Evolutionary conservation across 2,888 invertebrate species (phyloP).

Genomic region (Doris montereyensis): DNA sequence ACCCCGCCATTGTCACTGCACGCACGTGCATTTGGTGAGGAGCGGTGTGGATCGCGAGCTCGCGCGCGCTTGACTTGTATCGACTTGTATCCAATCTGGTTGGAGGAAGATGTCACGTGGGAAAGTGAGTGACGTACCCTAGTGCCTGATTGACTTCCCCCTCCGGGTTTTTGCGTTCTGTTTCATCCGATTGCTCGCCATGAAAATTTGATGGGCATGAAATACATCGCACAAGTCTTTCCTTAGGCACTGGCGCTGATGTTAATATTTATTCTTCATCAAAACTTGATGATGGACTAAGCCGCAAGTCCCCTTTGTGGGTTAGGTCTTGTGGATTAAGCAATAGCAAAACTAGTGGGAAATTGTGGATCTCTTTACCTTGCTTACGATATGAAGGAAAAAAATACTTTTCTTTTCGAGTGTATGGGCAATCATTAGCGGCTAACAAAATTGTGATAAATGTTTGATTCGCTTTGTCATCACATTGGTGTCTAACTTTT

Average conservation of each 20-base stretch:
- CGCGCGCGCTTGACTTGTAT: background rate
- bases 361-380: too few relatives aligned
- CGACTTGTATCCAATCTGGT: background rate
- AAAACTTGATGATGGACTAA: constrained; percentile 37
- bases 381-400: too few relatives aligned
- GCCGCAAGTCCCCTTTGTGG: background rate
- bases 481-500: too few relatives aligned
- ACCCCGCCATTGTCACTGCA: too few relatives aligned
- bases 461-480: too few relatives aligned
- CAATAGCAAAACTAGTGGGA: too few relatives aligned
- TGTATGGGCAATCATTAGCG: too few relatives aligned
- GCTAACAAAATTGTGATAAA: too few relatives aligned
- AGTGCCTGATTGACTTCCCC: background rate
- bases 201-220: constrained; percentile 42
- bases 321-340: too few relatives aligned
- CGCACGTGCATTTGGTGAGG: background rate
- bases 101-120: background rate
- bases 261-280: constrained; percentile 37
- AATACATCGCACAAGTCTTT: constrained; percentile 16
- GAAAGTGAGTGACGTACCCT: background rate
- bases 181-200: constrained; percentile 9
- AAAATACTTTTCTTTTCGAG: too few relatives aligned
- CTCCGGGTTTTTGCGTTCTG: background rate
- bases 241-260: background rate
- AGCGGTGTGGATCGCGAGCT: background rate